Base-by-base conservation (phyloP, 2,113 vertebrate genomes). In the Mystacornis crossleyi region DNA sequence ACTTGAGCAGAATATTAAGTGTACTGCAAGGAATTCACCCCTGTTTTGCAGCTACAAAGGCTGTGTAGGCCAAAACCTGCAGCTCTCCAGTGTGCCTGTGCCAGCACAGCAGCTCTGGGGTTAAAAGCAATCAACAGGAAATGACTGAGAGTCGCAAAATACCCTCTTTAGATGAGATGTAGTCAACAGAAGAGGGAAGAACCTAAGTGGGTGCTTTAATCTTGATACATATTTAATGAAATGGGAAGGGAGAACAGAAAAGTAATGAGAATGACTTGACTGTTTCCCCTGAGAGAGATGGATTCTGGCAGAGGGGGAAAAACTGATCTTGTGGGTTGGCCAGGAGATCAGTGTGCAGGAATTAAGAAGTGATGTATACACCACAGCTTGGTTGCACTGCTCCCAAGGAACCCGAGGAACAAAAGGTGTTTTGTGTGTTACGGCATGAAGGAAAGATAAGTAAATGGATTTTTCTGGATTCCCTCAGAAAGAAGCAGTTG, bases 1-100 rank as follows among this genome's bases (percentile, higher is more conserved):
- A 57, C 93, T 92, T 43, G 82, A 94, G 85, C 48, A 80, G 95
- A 95, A 95, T 96, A 67, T 92, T 90, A 93, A 96, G 92, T 53
- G 79, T 29, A 48, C 64, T 93, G 40, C 72, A 71, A 83, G 85
- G 92, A 96, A 36, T 71, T 83, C 47, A 13, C 43, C 94, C 55
- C 55, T 71, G 57, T 54, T 94, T 48, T 51, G 90, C 14, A 21
- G 55, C 82, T 34, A 31, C 33, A 34, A 28, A 72, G 50, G 83
- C 58, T 55, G 36, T 24, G 2, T 13, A 18, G 81, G 51, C 82
- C 74, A 58, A 80, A 90, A 78, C 3, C 60, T 86, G 85, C 48
- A 82, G 78, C 60, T 55, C 9, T 85, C 61, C 60, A 5, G 75
- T 45, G 51, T 47, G 74, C 71, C 16, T 50, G 75, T 51, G 62